phyloP scores from a whole-genome alignment of 2,113 vertebrate species.

The Erythrolamprus reginae region DNA sequence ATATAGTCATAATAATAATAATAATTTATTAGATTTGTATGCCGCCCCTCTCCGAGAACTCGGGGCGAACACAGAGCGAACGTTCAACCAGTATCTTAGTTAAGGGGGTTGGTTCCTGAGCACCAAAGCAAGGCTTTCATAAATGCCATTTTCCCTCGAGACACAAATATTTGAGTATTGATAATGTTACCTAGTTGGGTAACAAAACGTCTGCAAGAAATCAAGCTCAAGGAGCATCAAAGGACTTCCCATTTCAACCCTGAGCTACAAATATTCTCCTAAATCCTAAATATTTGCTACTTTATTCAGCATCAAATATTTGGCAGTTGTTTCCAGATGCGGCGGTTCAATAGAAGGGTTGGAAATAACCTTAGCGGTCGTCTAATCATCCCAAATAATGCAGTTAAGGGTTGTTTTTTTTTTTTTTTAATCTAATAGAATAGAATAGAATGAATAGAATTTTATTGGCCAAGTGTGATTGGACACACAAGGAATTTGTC shows the following conservation, averaged over 20 bases:
- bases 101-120: not conserved
- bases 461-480: no score
- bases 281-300: not conserved
- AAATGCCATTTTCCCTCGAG: not conserved
- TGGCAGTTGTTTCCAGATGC: not conserved
- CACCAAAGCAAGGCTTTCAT: not conserved
- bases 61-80: no score
- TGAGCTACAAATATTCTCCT: not conserved
- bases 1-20: not conserved
- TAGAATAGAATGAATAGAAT: no score
- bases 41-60: no score
- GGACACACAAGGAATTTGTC: no score
- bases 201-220: not conserved
- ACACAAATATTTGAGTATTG: not conserved
- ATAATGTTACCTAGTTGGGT: not conserved
- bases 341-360: not conserved
- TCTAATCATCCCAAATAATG: not conserved
- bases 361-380: not conserved
- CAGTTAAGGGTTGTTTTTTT: not conserved
- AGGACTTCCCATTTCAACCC: not conserved
- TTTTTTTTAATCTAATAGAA: no score
- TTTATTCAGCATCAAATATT: not conserved
- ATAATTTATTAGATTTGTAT: no score
- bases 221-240: not conserved
- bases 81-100: not conserved